These are phyloP conservation scores for Drosophila anomelani DNA, from an alignment of 2,888 invertebrate species.

Conservation along the genomic window DNA sequence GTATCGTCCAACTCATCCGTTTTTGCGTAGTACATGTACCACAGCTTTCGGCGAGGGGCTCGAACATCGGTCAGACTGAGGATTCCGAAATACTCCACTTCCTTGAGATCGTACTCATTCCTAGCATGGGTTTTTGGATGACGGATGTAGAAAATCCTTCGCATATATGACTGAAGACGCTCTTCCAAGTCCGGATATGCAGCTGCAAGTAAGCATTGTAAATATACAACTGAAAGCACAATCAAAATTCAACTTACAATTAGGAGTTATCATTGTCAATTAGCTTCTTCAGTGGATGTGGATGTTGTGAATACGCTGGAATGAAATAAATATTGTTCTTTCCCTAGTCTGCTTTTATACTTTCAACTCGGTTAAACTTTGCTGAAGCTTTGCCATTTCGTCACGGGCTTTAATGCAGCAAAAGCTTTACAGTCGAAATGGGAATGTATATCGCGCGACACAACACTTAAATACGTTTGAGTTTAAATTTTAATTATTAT, in stretches of 20 bases:
- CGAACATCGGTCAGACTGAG: conserved; percentile 34
- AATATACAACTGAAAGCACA: too few relatives aligned
- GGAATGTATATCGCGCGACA: neutral
- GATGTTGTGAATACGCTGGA: neutral
- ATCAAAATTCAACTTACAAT: conserved; percentile 4
- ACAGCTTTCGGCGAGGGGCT: conserved; percentile 28
- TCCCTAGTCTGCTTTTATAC: neutral
- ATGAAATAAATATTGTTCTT: neutral
- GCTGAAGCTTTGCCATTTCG: conserved; percentile 20
- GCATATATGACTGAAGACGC: conserved; percentile 22
- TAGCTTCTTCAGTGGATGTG: neutral
- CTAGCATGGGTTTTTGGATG: neutral
- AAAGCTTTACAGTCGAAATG: neutral
- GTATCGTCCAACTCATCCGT: conserved; percentile 21
- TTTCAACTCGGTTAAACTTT: neutral
- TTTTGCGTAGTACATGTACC: conserved; percentile 40
- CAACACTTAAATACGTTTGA: neutral
- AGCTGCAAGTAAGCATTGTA: neutral
- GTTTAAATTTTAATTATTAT: neutral
- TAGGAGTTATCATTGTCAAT: neutral
- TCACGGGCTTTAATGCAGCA: neutral
- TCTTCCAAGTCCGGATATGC: conserved; percentile 25
- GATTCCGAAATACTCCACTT: conserved; percentile 38
- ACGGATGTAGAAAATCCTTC: neutral
- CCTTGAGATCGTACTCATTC: conserved; percentile 7